A percentile compares a stretch with the other conserved stretches of the same genome.
These are phyloP conservation scores for Autographa gamma DNA, from an alignment of 2,888 invertebrate genomes.

Conservation along the genomic window DNA sequence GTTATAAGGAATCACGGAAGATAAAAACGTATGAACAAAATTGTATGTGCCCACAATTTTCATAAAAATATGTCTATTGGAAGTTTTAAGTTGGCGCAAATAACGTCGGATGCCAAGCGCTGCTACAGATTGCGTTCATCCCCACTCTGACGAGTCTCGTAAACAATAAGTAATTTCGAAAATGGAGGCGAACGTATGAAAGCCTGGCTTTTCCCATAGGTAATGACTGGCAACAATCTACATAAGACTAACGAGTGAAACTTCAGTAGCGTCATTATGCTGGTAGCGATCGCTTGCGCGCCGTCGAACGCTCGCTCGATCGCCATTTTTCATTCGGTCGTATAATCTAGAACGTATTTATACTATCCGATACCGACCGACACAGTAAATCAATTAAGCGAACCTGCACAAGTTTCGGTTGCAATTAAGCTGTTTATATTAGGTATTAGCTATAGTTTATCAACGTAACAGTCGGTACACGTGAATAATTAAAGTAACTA, in stretches of 20 bases:
- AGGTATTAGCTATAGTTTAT: conserved; percentile 65
- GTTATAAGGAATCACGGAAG: conserved; percentile 37
- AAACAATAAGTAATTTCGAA: conserved; percentile 76
- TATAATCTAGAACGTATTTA: conserved; percentile 64
- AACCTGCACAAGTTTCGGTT: conserved; percentile 72
- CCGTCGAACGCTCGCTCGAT: conserved; percentile 61
- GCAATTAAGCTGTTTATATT: conserved; percentile 73
- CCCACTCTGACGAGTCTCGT: conserved; percentile 63
- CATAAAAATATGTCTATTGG: conserved; percentile 47
- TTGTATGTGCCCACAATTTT: conserved; percentile 25
- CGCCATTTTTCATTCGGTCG: conserved; percentile 66
- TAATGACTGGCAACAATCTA: conserved; percentile 73
- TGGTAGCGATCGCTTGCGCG: conserved; percentile 65
- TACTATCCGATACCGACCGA: conserved; percentile 63
- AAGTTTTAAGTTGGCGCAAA: conserved; percentile 48
- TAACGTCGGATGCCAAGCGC: conserved; percentile 43
- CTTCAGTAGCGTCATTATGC: conserved; percentile 74
- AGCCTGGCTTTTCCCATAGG: conserved; percentile 68
- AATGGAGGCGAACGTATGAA: conserved; percentile 70
- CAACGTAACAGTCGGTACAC: conserved; percentile 40
- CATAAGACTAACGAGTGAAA: conserved; percentile 74
- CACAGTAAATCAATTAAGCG: conserved; percentile 74
- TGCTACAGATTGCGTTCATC: conserved; percentile 64
- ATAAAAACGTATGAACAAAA: conserved; percentile 39
- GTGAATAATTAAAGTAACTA: conserved; percentile 52